Evolutionary conservation across 2,113 vertebrate species (phyloP), one percentile per base, ranked within the genome.

Genomic region (Motacilla alba): DNA sequence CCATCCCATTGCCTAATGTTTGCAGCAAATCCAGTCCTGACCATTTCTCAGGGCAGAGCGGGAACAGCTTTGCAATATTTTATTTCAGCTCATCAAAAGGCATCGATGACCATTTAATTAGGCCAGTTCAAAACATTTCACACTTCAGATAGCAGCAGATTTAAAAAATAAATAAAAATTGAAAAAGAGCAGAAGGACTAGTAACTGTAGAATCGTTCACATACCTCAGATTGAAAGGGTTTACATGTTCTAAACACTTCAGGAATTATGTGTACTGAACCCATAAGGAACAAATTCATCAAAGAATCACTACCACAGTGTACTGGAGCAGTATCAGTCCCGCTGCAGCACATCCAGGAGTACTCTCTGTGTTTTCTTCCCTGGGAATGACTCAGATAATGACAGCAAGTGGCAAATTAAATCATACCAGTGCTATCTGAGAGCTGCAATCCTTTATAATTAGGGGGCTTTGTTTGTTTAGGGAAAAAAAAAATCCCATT

Each of bases 391-490:
- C 73, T 95, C 89, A 93, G 83, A 94, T 69, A 96, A 95, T 31
- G 89, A 96, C 1, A 94, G 62, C 73, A 82, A 95, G 88, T 95
- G 91, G 85, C 79, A 96, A 96, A 96, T 66, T 91, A 93, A 96
- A 96, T 94, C 89, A 91, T 79, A 87, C 43, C 92, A 83, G n/a
- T 72, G 68, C 64, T 90, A 91, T 55, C 59, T 60, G 69, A 96
- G 95, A 96, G 87, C 73, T 82, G 90, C 55, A 95, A 82, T 97
- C 62, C 72, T 93, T 94, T 94, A 50, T 79, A 95, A 96, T 94
- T 82, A 95, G 50, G 35, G 73, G 55, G 33, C 3, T 73, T 88
- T 91, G 68, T 87, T 95, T 92, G 76, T 58, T 87, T 63, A 18
- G 55, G 52, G 1, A 7, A 9, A 9, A 28, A 50, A 73, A 21